phyloP scores from a whole-genome alignment of 2,113 vertebrate genomes.

The Pteruthius melanotis region DNA sequence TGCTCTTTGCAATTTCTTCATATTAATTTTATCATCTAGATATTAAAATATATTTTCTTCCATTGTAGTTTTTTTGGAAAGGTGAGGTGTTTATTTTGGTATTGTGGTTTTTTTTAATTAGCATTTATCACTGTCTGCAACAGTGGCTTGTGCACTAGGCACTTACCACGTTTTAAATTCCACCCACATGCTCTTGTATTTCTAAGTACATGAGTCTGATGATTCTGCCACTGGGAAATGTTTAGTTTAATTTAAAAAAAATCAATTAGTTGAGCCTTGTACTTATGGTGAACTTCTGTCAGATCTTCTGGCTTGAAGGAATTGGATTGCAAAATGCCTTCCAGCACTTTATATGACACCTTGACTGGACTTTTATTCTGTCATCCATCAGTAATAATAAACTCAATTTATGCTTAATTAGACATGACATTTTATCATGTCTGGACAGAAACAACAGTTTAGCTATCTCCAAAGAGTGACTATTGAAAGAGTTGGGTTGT shows the following conservation, averaged over 20 bases:
- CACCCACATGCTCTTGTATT: background rate
- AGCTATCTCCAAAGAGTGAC: background rate
- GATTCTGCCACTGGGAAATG: background rate
- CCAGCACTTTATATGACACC: background rate
- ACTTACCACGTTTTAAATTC: background rate
- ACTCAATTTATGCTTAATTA: background rate
- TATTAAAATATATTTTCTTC: background rate
- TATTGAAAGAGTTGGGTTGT: background rate
- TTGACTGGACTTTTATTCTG: background rate
- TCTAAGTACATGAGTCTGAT: background rate
- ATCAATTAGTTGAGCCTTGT: background rate
- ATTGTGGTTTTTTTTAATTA: background rate
- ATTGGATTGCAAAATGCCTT: background rate
- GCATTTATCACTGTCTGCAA: background rate
- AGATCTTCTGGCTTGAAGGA: background rate
- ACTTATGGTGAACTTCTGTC: background rate
- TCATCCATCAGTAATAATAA: background rate
- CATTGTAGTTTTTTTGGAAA: background rate
- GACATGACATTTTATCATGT: background rate
- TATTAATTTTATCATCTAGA: background rate
- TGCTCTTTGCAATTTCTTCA: background rate
- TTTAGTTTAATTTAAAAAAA: background rate
- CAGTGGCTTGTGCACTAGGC: background rate
- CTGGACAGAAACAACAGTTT: background rate
- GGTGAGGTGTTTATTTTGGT: background rate